Conservation (phyloP, 2,888 invertebrate species). For the Drosophila eohydei region DNA sequence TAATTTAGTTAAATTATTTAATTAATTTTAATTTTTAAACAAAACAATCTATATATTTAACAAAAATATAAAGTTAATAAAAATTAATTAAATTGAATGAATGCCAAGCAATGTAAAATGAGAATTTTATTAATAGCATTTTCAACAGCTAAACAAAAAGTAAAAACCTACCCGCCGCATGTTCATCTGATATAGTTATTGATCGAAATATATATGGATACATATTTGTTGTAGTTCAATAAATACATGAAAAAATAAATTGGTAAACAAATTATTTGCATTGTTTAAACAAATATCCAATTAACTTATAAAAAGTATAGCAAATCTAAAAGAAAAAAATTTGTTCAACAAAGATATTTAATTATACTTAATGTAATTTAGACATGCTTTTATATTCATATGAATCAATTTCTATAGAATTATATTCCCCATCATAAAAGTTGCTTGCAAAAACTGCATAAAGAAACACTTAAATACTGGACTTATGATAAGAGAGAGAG, state of each 20-base stretch:
- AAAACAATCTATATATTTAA: too few relatives aligned
- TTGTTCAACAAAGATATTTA: background rate
- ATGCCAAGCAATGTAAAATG: constrained; percentile 34
- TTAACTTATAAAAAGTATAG: constrained; percentile 17
- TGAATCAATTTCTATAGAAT: background rate
- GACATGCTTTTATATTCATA: background rate
- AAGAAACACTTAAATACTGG: background rate
- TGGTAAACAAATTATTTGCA: constrained; percentile 29
- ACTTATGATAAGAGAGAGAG: background rate
- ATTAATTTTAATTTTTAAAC: too few relatives aligned
- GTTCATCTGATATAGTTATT: constrained; percentile 62
- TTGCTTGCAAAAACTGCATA: constrained; percentile 1
- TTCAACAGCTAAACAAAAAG: constrained; percentile 48
- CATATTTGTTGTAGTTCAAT: constrained; percentile 38
- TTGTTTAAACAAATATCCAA: constrained; percentile 35
- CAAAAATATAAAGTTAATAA: background rate
- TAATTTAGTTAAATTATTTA: too few relatives aligned
- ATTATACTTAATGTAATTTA: background rate
- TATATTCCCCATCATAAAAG: background rate
- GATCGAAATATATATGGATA: constrained; percentile 7
- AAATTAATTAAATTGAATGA: constrained; percentile 16
- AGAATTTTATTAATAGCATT: constrained; percentile 34
- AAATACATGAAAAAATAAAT: constrained; percentile 67
- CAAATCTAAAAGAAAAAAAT: constrained; percentile 16
- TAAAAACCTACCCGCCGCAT: constrained; percentile 69